Evolutionary conservation across 2,113 vertebrate species (phyloP).

Genomic region (Illadopsis cleaveri): DNA sequence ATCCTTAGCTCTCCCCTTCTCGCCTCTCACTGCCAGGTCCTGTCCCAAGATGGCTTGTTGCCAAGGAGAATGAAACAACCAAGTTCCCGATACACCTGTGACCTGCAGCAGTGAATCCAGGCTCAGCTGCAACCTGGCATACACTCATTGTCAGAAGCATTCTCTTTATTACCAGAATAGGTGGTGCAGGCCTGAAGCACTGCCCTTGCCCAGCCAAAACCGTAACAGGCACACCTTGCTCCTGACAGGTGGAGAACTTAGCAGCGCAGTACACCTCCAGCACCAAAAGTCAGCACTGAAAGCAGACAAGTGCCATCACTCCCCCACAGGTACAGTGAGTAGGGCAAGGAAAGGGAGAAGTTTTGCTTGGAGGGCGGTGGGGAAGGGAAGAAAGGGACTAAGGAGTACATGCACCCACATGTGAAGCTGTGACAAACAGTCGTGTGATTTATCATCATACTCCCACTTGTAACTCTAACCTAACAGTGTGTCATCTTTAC

Average conservation of each 20-base stretch:
- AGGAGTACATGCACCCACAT: slow-evolving; percentile 7
- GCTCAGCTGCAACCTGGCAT: neutral
- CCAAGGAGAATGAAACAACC: neutral
- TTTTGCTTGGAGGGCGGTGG: neutral
- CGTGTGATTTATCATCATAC: slow-evolving; percentile 67
- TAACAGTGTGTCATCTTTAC: slow-evolving; percentile 79
- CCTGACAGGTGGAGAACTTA: neutral
- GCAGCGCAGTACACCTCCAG: neutral
- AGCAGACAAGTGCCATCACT: neutral
- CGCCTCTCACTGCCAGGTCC: neutral
- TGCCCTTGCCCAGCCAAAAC: neutral
- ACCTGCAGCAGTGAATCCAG: neutral
- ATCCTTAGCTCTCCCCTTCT: neutral
- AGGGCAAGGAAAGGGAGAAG: neutral
- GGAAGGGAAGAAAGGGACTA: neutral
- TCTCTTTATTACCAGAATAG: neutral
- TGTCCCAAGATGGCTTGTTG: neutral
- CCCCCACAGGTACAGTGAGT: accelerated
- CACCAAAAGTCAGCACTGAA: neutral
- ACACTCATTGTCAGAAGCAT: neutral
- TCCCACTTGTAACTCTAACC: slow-evolving; percentile 77
- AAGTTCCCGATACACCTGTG: neutral
- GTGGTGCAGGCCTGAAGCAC: neutral
- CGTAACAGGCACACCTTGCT: neutral
- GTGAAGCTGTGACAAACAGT: slow-evolving; percentile 38